Conservation (phyloP, 2,113 vertebrate genomes). For the Cichladusa arquata region DNA sequence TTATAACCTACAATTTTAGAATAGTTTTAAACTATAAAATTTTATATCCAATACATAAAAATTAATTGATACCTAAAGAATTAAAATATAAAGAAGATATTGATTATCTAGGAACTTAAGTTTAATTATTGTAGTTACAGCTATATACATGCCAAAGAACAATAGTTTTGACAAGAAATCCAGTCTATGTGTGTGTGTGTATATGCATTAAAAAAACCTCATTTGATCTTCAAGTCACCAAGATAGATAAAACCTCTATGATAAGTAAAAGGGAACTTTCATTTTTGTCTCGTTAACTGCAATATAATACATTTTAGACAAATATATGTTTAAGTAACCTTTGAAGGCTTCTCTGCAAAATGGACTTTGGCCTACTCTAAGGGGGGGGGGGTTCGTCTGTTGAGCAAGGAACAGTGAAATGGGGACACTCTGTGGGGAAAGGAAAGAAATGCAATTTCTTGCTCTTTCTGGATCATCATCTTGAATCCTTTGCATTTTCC, state of each 20-base stretch:
- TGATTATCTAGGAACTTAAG: background rate
- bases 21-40: background rate
- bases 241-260: background rate
- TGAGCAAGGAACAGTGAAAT: background rate
- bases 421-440: conserved; percentile 49
- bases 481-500: background rate
- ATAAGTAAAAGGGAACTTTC: background rate
- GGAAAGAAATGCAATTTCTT: conserved; percentile 30
- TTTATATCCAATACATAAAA: background rate
- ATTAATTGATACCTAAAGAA: background rate
- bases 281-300: background rate
- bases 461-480: background rate
- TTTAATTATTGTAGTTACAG: background rate
- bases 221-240: background rate
- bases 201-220: background rate
- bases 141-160: background rate
- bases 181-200: background rate
- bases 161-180: background rate
- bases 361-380: background rate
- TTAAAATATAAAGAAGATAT: background rate
- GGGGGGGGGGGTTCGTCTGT: background rate
- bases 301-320: background rate
- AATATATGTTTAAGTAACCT: background rate
- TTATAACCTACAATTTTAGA: background rate
- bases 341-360: background rate